A percentile compares a stretch with the other conserved stretches of the same genome.
phyloP scores from a whole-genome alignment of 2,888 invertebrate species.

The Lampropteryx suffumata region DNA sequence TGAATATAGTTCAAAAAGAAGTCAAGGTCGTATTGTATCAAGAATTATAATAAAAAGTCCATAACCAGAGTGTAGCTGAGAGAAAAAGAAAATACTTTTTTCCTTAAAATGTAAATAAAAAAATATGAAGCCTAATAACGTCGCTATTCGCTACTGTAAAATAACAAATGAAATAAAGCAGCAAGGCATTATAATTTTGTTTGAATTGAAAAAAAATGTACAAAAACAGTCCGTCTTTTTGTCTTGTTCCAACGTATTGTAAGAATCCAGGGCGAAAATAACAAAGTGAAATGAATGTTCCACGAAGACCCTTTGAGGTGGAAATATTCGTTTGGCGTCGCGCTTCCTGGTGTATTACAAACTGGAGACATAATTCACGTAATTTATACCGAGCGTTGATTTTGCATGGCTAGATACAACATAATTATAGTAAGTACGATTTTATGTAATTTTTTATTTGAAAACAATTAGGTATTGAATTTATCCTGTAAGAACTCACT shows the following conservation, averaged over 20 bases:
- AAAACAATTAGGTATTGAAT: too few species aligned
- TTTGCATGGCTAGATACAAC: neutral
- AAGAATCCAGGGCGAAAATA: slow-evolving; percentile 30
- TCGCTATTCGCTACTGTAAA: slow-evolving; percentile 16
- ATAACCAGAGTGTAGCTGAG: neutral
- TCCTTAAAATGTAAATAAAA: slow-evolving; percentile 8
- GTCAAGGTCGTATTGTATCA: too few species aligned
- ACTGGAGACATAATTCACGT: neutral
- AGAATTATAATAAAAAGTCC: slow-evolving; percentile 3
- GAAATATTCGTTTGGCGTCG: slow-evolving; percentile 32
- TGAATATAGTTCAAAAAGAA: neutral
- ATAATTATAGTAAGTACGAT: too few species aligned
- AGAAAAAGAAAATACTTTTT: slow-evolving; percentile 1
- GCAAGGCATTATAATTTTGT: slow-evolving; percentile 22
- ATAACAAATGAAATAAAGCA: slow-evolving; percentile 17
- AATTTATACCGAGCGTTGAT: neutral
- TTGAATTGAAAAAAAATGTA: slow-evolving; percentile 20
- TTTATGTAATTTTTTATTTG: too few species aligned
- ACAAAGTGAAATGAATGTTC: slow-evolving; percentile 28
- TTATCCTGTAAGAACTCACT: too few species aligned
- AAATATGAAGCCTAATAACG: slow-evolving; percentile 17
- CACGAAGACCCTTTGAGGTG: slow-evolving; percentile 30
- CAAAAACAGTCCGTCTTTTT: slow-evolving; percentile 25
- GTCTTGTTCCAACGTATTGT: slow-evolving; percentile 16
- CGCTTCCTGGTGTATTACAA: slow-evolving; percentile 19